These are phyloP conservation scores for Danio kyathit DNA, from an alignment of 2,797 vertebrate genomes.

Conservation along the genomic window DNA sequence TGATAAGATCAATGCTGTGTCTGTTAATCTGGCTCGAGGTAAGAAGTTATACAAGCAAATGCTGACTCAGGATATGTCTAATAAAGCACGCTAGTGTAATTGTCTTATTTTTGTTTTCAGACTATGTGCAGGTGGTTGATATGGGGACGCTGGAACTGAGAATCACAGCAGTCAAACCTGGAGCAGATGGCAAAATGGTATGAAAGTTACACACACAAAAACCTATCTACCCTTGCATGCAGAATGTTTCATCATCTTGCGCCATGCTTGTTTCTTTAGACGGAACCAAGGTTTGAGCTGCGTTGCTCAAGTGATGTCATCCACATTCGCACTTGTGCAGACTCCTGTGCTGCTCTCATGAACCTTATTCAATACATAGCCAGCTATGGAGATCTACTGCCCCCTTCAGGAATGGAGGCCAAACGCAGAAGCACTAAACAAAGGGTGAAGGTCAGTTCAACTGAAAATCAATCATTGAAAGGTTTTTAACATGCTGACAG, in stretches of 20 bases:
- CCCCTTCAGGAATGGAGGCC: slow-evolving; percentile 79
- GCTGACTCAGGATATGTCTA: neutral
- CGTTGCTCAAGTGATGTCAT: slow-evolving; percentile 96
- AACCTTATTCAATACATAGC: slow-evolving; percentile 98
- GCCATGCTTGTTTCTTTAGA: slow-evolving; percentile 70
- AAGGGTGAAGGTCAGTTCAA: slow-evolving; percentile 83
- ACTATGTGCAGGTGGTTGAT: slow-evolving; percentile 97
- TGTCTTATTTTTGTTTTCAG: slow-evolving; percentile 70
- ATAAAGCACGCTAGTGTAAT: slow-evolving; percentile 4
- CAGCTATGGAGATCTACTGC: slow-evolving; percentile 92
- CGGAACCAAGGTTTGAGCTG: slow-evolving; percentile 91
- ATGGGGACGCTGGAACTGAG: slow-evolving; percentile 96
- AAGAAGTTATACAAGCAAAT: slow-evolving; percentile 47
- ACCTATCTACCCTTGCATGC: neutral
- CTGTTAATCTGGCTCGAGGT: slow-evolving; percentile 91
- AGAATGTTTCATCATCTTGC: neutral
- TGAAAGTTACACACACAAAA: slow-evolving; percentile 52
- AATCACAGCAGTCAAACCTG: slow-evolving; percentile 91
- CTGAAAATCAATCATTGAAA: neutral
- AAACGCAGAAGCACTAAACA: slow-evolving; percentile 77
- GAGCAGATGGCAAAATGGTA: slow-evolving; percentile 86
- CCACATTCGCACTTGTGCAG: slow-evolving; percentile 93
- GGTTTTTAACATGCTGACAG: neutral
- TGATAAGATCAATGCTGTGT: slow-evolving; percentile 89
- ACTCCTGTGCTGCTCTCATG: slow-evolving; percentile 97